These are phyloP conservation scores for Paralichthys olivaceus DNA, from an alignment of 2,113 vertebrate genomes.

Conservation along the genomic window DNA sequence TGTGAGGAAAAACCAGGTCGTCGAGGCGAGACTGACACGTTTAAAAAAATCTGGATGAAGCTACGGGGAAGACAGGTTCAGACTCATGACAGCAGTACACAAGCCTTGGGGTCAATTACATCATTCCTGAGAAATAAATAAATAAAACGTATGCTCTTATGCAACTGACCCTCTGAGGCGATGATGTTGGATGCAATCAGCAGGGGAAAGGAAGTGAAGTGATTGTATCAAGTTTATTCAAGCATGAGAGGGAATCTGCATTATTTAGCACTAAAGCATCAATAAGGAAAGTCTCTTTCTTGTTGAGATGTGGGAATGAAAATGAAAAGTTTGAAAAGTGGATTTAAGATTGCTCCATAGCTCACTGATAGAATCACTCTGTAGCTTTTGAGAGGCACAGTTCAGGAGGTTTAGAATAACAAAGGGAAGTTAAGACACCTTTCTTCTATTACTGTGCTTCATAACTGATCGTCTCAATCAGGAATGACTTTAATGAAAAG, in stretches of 20 bases:
- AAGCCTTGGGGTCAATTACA: constrained; percentile 58
- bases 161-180: constrained; percentile 59
- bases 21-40: too few relatives aligned
- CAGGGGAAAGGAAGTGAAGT: constrained; percentile 44
- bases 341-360: neutral
- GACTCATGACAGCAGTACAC: constrained; percentile 30
- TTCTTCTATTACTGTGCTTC: neutral
- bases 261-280: constrained; percentile 68
- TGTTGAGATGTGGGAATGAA: constrained; percentile 19
- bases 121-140: constrained; percentile 51
- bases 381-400: constrained; percentile 20
- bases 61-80: constrained; percentile 18
- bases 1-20: neutral
- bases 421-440: neutral
- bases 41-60: constrained; percentile 13
- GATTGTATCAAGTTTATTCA: constrained; percentile 53
- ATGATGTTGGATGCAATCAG: constrained; percentile 31
- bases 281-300: constrained; percentile 57
- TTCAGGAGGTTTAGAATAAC: constrained; percentile 9
- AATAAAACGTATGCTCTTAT: constrained; percentile 49
- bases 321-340: constrained; percentile 7
- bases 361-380: constrained; percentile 14
- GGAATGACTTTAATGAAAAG: constrained; percentile 21
- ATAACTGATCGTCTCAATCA: constrained; percentile 15
- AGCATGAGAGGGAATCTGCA: constrained; percentile 58